Evolutionary conservation across 2,113 vertebrate genomes (phyloP).

Genomic region (Sminthopsis crassicaudata): DNA sequence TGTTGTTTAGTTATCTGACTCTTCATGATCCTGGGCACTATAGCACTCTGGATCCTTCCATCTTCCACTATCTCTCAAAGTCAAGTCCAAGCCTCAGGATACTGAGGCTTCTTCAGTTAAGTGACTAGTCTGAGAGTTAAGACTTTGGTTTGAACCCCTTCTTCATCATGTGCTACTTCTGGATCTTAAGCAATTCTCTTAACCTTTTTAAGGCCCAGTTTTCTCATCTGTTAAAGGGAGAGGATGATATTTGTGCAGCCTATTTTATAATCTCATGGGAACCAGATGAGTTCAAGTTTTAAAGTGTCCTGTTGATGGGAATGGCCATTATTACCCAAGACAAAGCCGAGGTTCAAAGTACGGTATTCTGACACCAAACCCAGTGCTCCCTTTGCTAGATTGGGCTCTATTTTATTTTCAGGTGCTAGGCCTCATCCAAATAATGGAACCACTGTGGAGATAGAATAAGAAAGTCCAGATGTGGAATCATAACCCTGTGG

Average conservation of each 20-base stretch:
- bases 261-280: neutral
- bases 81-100: neutral
- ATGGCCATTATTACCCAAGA: neutral
- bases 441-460: neutral
- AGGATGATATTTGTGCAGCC: neutral
- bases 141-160: neutral
- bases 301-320: neutral
- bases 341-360: neutral
- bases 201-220: neutral
- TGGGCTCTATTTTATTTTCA: neutral
- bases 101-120: neutral
- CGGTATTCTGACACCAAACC: neutral
- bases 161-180: neutral
- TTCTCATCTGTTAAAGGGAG: neutral
- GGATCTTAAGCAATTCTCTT: neutral
- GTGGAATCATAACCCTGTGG: neutral
- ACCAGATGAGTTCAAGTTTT: neutral
- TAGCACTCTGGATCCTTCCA: neutral
- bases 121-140: neutral
- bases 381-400: neutral
- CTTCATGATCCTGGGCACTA: neutral
- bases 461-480: neutral
- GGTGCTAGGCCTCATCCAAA: neutral
- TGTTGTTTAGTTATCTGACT: neutral
- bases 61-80: neutral